A percentile compares a stretch with the other conserved stretches of the same genome.
Conservation (phyloP, 2,113 vertebrate genomes). For the Gadus chalcogrammus region DNA sequence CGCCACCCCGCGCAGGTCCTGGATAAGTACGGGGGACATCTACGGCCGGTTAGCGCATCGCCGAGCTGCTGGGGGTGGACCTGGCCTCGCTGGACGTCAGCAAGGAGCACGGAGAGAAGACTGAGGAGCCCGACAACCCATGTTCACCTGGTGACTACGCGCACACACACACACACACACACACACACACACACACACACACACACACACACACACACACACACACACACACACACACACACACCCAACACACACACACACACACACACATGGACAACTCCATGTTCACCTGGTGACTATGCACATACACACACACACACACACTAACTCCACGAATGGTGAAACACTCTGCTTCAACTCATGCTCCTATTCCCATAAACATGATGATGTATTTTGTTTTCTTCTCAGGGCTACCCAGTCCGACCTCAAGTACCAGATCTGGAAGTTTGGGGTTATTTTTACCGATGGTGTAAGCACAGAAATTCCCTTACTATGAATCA, state of each 20-base stretch:
- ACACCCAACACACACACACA: too few species aligned
- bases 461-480: slow-evolving; percentile 84
- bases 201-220: background rate
- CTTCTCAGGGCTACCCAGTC: slow-evolving; percentile 77
- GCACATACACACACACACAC: background rate
- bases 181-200: too few species aligned
- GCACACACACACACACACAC: too few species aligned
- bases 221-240: background rate
- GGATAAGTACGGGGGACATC: slow-evolving; percentile 91
- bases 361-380: background rate
- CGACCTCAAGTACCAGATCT: slow-evolving; percentile 91
- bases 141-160: slow-evolving; percentile 76
- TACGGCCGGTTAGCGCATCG: slow-evolving; percentile 88
- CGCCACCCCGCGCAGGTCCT: slow-evolving; percentile 71
- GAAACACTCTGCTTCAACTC: too few species aligned
- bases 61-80: slow-evolving; percentile 88
- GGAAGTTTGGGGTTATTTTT: slow-evolving; percentile 94
- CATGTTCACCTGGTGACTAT: background rate
- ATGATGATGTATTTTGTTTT: background rate
- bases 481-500: background rate
- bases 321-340: too few species aligned
- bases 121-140: slow-evolving; percentile 77
- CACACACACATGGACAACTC: too few species aligned
- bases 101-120: slow-evolving; percentile 83
- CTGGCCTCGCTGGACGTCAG: slow-evolving; percentile 86